Percentiles rank a stretch among this genome's conserved stretches.
Evolutionary conservation across 2,113 vertebrate species (phyloP).

Genomic region (Symphodus melops): DNA sequence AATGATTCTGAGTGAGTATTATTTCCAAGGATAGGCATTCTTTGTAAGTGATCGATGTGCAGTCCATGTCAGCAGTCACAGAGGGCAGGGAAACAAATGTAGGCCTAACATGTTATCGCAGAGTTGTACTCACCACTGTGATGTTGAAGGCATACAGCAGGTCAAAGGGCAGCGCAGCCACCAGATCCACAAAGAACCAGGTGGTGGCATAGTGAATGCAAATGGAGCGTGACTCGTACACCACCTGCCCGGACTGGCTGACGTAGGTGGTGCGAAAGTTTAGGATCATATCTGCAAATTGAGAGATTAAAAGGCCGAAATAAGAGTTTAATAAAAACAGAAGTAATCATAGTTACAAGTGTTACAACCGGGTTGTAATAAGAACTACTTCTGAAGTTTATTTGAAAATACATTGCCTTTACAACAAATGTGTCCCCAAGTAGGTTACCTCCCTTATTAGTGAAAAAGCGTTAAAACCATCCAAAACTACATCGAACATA

Average conservation of each 20-base stretch:
- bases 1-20: not conserved
- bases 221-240: conserved; percentile 89
- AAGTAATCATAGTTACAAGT: not conserved
- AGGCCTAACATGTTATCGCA: not conserved
- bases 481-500: too few species aligned
- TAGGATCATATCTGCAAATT: conserved; percentile 87
- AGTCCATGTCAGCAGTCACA: not conserved
- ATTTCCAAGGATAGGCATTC: not conserved
- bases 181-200: conserved; percentile 94
- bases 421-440: too few species aligned
- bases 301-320: not conserved
- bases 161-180: conserved; percentile 92
- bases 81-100: not conserved
- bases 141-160: conserved; percentile 92
- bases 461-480: too few species aligned
- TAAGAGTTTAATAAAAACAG: not conserved
- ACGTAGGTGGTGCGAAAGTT: conserved; percentile 90
- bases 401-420: too few species aligned
- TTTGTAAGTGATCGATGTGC: not conserved
- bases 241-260: conserved; percentile 93
- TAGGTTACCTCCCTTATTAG: too few species aligned
- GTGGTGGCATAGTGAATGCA: conserved; percentile 92
- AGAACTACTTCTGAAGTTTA: too few species aligned
- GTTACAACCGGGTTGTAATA: too few species aligned
- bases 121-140: conserved; percentile 86